Base-by-base conservation (phyloP, 2,888 invertebrate species). In the Slavum lentiscoides region DNA sequence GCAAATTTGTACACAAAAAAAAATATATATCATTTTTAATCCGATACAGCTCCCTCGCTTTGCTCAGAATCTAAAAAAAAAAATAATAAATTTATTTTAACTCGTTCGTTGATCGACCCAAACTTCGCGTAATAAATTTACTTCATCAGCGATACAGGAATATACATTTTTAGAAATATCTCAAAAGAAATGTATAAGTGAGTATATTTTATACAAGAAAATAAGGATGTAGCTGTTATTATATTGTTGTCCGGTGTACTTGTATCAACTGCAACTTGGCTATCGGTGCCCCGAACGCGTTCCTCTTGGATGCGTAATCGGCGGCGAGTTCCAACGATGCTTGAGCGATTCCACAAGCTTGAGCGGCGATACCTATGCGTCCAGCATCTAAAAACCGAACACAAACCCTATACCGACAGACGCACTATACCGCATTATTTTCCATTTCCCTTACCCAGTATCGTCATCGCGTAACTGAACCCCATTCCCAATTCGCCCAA, bases 391-490 rank as follows among this genome's bases (percentile, higher is more conserved):
- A 85, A 39, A 91, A 72, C 70, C 80, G 39, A 82, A 19, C 30
- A 49, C 23, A 15, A n/a, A n/a, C 19, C 39, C 15, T 59, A 23
- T 15, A 30, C 4, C 30, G 4, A 30, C 30, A n/a, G 37, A 49
- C 49, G 8, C 37, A 7, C 19, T 4, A 17, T 19, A 19, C 5
- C 55, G 6, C 2, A 17, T 53, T 39, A n/a, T 70, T 70, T 37
- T 15, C 2, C 43, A 11, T 23, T 53, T 53, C 19, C 15, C 67
- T 76, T 39, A 88, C 88, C 89, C 83, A 95, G 87, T 1, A 92
- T 91, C 90, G 93, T 93, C 97, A 98, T 98, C 0, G 97, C 98
- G 85, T 98, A 96, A 89, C 97, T 97, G 85, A 98, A 98, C 1
- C 97, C 98, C 86, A 91, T 88, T 30, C 97, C 97, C 15, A 91